Evolutionary conservation across 2,797 vertebrate species (phyloP).

Genomic region (Epinephelus malabaricus): DNA sequence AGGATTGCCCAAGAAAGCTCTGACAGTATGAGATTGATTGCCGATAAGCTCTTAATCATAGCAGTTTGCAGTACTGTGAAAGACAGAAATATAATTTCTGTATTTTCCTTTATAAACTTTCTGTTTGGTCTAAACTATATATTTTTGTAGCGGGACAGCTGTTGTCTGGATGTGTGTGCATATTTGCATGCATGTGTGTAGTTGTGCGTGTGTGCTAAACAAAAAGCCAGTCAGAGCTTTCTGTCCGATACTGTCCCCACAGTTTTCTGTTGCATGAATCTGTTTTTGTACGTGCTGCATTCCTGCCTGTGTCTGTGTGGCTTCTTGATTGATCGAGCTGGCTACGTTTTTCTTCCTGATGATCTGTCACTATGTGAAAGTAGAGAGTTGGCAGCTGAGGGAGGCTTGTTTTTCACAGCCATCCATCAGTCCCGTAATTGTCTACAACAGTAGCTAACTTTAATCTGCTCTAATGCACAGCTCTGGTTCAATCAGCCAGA

Average conservation of each 20-base stretch:
- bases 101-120: neutral
- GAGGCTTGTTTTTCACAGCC: conserved; percentile 55
- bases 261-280: conserved; percentile 19
- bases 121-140: neutral
- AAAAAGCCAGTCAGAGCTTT: neutral
- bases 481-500: conserved; percentile 49
- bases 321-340: conserved; percentile 69
- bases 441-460: conserved; percentile 48
- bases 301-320: conserved; percentile 33
- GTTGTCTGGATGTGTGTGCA: neutral
- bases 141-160: neutral
- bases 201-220: neutral
- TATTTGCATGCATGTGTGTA: neutral
- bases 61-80: neutral
- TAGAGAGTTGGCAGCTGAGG: conserved; percentile 53
- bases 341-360: conserved; percentile 61
- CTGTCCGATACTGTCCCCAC: neutral
- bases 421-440: conserved; percentile 56
- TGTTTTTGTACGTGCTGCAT: conserved; percentile 31
- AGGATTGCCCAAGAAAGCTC: neutral
- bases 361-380: conserved; percentile 68
- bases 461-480: conserved; percentile 59
- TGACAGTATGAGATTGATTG: neutral
- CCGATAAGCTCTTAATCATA: neutral
- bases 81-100: neutral